phyloP scores from a whole-genome alignment of 2,888 invertebrate species.

The Carterocephalus palaemon region DNA sequence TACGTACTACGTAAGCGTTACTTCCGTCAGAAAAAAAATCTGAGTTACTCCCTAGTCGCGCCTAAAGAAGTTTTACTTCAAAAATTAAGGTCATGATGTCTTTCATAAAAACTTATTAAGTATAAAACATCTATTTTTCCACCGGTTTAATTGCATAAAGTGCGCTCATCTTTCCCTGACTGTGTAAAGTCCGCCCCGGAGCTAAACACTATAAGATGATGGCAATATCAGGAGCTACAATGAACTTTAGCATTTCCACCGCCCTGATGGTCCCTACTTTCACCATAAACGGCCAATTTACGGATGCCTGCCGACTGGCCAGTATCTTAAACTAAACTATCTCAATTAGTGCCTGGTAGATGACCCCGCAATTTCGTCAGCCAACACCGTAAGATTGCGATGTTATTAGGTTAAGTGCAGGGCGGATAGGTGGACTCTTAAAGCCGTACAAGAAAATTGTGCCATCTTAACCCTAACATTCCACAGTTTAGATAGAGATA shows the following conservation, averaged over 20 bases:
- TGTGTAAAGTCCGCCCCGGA: no score
- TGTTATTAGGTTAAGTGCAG: constrained; percentile 65
- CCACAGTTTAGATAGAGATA: background rate
- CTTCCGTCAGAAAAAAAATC: no score
- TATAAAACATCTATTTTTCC: no score
- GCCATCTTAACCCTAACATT: constrained; percentile 30
- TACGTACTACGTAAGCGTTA: no score
- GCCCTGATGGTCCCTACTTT: constrained; percentile 65
- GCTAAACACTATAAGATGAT: constrained; percentile 61
- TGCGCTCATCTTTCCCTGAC: no score
- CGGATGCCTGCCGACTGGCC: constrained; percentile 67
- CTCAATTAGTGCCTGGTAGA: constrained; percentile 75
- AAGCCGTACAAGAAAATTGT: constrained; percentile 44
- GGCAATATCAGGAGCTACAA: constrained; percentile 64
- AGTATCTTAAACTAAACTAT: constrained; percentile 72
- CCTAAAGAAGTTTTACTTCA: no score
- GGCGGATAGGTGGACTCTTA: constrained; percentile 41
- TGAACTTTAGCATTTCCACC: constrained; percentile 74
- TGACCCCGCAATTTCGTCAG: constrained; percentile 74
- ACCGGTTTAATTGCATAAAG: no score
- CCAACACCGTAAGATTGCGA: constrained; percentile 52
- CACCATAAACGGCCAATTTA: constrained; percentile 75
- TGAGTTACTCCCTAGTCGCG: no score
- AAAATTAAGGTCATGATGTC: no score
- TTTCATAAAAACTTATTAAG: no score